Percentiles rank a stretch among this genome's conserved stretches.
Evolutionary conservation across 2,888 invertebrate genomes (phyloP).

Genomic region (Leptarthrus brevirostris): DNA sequence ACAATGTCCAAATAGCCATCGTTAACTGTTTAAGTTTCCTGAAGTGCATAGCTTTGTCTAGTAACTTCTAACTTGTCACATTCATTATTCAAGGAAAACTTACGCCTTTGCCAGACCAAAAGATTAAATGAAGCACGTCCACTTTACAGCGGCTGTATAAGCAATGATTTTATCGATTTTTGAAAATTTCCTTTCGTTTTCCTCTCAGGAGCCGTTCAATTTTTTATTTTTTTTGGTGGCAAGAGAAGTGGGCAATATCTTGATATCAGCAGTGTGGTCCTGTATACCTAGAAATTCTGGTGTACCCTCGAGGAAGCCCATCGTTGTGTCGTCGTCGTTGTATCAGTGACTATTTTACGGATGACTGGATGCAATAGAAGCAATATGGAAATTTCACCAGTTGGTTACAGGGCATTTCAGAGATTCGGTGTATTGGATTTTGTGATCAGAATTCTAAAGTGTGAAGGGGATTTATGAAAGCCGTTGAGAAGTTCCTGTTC

Average conservation of each 20-base stretch:
- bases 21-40: too few relatives aligned
- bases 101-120: neutral
- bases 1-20: too few relatives aligned
- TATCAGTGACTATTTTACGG: slow-evolving; percentile 43
- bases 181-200: neutral
- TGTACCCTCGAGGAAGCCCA: neutral
- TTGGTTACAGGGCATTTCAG: slow-evolving; percentile 37
- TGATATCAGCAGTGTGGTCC: neutral
- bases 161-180: slow-evolving; percentile 40
- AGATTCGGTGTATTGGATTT: slow-evolving; percentile 42
- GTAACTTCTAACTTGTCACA: too few relatives aligned
- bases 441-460: slow-evolving; percentile 45
- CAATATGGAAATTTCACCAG: slow-evolving; percentile 47
- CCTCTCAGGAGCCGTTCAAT: too few relatives aligned
- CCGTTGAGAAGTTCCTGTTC: neutral
- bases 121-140: slow-evolving; percentile 17
- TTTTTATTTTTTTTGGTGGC: too few relatives aligned
- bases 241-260: slow-evolving; percentile 19
- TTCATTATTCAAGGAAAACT: too few relatives aligned
- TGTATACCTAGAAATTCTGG: neutral
- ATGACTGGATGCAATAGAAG: slow-evolving; percentile 46
- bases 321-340: neutral
- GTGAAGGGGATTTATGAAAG: slow-evolving; percentile 43
- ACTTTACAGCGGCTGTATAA: slow-evolving; percentile 15
- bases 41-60: too few relatives aligned